Conservation (phyloP, 2,797 vertebrate genomes). For the Ceryle rudis region DNA sequence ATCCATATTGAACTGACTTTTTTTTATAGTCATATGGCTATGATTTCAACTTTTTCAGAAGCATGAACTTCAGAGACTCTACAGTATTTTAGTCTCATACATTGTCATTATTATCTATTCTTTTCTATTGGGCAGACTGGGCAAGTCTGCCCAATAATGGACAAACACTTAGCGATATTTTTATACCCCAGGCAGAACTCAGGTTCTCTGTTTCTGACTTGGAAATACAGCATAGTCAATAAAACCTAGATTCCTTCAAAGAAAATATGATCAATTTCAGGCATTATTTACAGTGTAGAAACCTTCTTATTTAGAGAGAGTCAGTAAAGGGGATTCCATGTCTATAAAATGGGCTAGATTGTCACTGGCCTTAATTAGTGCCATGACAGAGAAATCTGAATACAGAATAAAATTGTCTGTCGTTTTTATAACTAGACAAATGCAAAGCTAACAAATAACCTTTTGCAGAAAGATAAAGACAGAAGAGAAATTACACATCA, state of each 20-base stretch:
- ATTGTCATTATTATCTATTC: neutral
- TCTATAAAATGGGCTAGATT: neutral
- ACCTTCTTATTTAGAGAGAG: neutral
- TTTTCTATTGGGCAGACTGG: neutral
- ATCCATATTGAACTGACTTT: constrained; percentile 9
- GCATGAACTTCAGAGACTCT: neutral
- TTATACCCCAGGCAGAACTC: neutral
- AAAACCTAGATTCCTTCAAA: neutral
- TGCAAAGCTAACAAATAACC: neutral
- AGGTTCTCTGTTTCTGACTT: neutral
- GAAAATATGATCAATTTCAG: neutral
- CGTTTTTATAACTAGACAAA: neutral
- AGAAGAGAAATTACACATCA: neutral
- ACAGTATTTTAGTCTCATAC: neutral
- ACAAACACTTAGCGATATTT: neutral
- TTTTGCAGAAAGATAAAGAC: neutral
- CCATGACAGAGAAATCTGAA: neutral
- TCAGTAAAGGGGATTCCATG: neutral
- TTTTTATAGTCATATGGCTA: neutral
- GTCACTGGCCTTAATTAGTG: neutral
- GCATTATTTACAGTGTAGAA: neutral
- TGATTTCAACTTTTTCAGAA: neutral
- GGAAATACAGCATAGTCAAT: neutral
- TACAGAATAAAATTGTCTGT: neutral
- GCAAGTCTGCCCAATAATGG: neutral